Evolutionary conservation across 2,888 invertebrate genomes (phyloP).

Genomic region (Trichopoda pennipes): DNA sequence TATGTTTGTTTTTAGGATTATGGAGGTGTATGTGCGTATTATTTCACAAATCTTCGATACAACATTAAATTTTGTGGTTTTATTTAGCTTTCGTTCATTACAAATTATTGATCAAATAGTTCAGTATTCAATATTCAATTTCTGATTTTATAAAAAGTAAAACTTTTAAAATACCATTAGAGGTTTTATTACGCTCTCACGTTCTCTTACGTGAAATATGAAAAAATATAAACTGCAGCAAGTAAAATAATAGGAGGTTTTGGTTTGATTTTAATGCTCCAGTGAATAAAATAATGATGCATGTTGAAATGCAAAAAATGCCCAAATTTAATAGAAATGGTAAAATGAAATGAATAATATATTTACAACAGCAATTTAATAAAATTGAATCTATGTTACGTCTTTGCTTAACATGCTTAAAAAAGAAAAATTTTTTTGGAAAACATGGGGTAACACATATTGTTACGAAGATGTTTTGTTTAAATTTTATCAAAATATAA

Average conservation of each 20-base stretch:
- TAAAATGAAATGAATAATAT: too few species aligned
- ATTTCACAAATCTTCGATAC: constrained; percentile 4
- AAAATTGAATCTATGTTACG: too few species aligned
- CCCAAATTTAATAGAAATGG: too few species aligned
- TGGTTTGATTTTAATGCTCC: background rate
- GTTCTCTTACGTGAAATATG: constrained; percentile 33
- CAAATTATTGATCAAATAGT: constrained; percentile 9
- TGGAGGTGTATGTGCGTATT: background rate
- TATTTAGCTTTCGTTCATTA: background rate
- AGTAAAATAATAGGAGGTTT: constrained; percentile 21
- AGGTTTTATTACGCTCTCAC: constrained; percentile 36
- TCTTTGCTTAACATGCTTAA: too few species aligned
- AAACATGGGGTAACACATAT: too few species aligned
- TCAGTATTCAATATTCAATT: too few species aligned
- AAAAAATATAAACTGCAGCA: constrained; percentile 4
- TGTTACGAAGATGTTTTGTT: too few species aligned
- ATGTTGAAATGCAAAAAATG: too few species aligned
- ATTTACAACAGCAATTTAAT: too few species aligned
- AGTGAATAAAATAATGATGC: constrained; percentile 2
- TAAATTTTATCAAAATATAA: too few species aligned
- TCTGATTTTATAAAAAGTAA: constrained; percentile 24
- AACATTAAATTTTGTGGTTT: constrained; percentile 14
- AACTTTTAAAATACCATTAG: constrained; percentile 42
- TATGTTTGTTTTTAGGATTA: constrained; percentile 30
- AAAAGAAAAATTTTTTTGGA: too few species aligned